These are phyloP conservation scores for Menura novaehollandiae DNA, from an alignment of 2,113 vertebrate genomes.

Conservation along the genomic window DNA sequence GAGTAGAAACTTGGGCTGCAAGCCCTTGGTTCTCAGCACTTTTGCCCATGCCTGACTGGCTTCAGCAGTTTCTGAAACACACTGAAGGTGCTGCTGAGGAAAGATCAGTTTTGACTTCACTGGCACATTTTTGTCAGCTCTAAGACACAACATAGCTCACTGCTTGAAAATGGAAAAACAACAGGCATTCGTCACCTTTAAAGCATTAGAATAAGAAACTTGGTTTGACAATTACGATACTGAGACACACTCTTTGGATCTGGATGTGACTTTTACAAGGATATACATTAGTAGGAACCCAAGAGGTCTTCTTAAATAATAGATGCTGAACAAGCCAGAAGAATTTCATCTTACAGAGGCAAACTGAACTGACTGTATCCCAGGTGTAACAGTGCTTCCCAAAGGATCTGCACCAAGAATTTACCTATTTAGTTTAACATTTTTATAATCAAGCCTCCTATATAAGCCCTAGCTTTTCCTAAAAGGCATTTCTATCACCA, in stretches of 20 bases:
- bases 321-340: background rate
- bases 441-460: background rate
- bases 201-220: background rate
- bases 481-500: background rate
- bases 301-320: background rate
- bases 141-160: background rate
- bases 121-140: background rate
- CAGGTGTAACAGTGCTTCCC: background rate
- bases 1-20: background rate
- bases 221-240: background rate
- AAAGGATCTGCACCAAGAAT: background rate
- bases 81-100: background rate
- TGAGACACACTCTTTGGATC: background rate
- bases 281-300: background rate
- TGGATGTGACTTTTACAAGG: background rate
- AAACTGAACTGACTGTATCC: background rate
- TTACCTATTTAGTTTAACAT: background rate
- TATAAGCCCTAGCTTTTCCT: background rate
- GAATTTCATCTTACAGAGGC: background rate
- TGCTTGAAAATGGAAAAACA: background rate
- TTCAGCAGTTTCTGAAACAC: background rate
- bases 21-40: background rate
- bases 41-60: background rate
- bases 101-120: background rate
- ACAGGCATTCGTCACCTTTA: background rate